phyloP scores from a whole-genome alignment of 2,797 vertebrate species.

The Pogonophryne albipinna region DNA sequence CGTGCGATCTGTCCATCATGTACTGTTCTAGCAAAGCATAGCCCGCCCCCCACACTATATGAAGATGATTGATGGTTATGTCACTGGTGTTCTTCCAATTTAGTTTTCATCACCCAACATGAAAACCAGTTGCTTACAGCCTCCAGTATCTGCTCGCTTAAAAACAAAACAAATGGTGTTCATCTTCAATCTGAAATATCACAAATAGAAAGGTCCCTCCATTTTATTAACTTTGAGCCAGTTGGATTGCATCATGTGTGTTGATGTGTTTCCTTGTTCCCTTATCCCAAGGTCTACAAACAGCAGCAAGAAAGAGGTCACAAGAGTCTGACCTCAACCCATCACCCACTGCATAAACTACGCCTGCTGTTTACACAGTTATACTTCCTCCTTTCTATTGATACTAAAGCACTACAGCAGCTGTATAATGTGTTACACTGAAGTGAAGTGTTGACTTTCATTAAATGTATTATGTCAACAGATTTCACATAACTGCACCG shows the following conservation, averaged over 20 bases:
- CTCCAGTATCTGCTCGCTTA: not conserved
- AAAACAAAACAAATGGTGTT: not conserved
- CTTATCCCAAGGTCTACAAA: constrained; percentile 21
- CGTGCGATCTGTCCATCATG: constrained; percentile 1
- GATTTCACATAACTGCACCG: too few relatives aligned
- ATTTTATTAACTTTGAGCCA: not conserved
- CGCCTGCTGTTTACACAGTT: not conserved
- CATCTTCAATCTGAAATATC: not conserved
- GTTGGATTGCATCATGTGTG: not conserved
- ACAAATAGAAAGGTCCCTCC: not conserved
- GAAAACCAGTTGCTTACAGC: constrained; percentile 16
- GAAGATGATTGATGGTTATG: constrained; percentile 16
- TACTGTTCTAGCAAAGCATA: constrained; percentile 26
- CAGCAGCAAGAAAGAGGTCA: constrained; percentile 32
- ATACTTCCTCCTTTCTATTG: not conserved
- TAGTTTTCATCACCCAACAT: constrained; percentile 7
- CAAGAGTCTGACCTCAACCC: constrained; percentile 16
- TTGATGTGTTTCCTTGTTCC: not conserved
- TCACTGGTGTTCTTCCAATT: constrained; percentile 14
- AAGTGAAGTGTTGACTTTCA: too few relatives aligned
- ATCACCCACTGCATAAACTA: not conserved
- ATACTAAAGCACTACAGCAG: not conserved
- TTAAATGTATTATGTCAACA: too few relatives aligned
- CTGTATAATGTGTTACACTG: too few relatives aligned
- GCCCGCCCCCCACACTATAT: constrained; percentile 1